These are phyloP conservation scores for Urocyon cinereoargenteus DNA, from an alignment of 2,797 vertebrate species.

Conservation along the genomic window DNA sequence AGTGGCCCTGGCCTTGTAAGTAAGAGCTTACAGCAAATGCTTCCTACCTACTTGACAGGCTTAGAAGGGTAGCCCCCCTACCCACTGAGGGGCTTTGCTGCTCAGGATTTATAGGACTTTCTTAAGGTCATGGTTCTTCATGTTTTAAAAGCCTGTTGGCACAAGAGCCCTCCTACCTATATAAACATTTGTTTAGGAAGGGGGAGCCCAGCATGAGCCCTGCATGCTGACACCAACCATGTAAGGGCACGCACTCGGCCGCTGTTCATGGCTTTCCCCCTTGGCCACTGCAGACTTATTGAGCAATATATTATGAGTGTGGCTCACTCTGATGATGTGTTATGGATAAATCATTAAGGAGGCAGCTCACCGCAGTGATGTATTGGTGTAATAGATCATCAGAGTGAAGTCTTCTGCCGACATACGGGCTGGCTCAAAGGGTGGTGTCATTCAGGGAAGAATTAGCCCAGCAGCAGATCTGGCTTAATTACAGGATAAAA, in stretches of 20 bases:
- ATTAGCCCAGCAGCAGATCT: constrained; percentile 78
- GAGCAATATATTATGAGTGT: constrained; percentile 63
- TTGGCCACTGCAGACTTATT: constrained; percentile 42
- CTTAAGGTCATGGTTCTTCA: constrained; percentile 52
- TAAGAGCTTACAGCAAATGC: background rate
- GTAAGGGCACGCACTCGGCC: background rate
- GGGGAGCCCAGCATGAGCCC: constrained; percentile 15
- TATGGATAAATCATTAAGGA: constrained; percentile 76
- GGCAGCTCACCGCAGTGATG: constrained; percentile 60
- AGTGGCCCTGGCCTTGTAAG: background rate
- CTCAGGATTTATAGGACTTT: constrained; percentile 59
- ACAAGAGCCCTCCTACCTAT: constrained; percentile 38
- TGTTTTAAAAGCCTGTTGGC: constrained; percentile 43
- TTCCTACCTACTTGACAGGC: background rate
- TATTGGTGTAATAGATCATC: constrained; percentile 39
- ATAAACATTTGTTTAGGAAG: constrained; percentile 67
- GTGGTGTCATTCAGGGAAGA: constrained; percentile 54
- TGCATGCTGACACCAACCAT: background rate
- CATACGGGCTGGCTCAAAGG: constrained; percentile 38
- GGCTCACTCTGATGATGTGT: constrained; percentile 71
- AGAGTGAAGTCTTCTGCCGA: constrained; percentile 33
- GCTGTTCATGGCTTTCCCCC: constrained; percentile 45
- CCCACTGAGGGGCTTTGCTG: background rate
- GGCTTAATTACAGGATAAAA: constrained; percentile 86
- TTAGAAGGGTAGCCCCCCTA: background rate